Evolutionary conservation across 2,797 vertebrate genomes (phyloP).

Genomic region (Sitta carolinensis): DNA sequence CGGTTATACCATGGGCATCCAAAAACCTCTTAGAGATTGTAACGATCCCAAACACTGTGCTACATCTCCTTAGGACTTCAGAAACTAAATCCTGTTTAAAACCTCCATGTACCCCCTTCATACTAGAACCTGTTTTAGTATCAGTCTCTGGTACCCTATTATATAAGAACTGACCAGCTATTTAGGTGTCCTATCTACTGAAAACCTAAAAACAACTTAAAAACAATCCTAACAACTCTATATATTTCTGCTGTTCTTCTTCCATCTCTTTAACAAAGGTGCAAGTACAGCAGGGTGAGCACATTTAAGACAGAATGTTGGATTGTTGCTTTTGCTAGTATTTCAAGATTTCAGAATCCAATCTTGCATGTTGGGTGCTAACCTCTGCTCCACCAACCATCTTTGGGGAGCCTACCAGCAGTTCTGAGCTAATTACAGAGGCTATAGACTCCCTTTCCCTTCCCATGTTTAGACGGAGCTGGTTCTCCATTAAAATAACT

Average conservation of each 20-base stretch:
- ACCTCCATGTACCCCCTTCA: not conserved
- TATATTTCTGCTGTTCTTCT: not conserved
- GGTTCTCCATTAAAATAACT: not conserved
- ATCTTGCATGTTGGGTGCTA: not conserved
- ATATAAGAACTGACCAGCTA: not conserved
- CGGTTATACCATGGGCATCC: slow-evolving; percentile 66
- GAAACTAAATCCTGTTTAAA: slow-evolving; percentile 63
- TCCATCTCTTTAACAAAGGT: not conserved
- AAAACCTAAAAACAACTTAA: not conserved
- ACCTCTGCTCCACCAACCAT: not conserved
- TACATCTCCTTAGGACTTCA: slow-evolving; percentile 61
- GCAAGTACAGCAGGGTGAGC: accelerated
- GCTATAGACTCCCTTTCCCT: not conserved
- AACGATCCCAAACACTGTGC: slow-evolving; percentile 76
- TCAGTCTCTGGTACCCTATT: not conserved
- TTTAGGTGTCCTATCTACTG: not conserved
- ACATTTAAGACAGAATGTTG: not conserved
- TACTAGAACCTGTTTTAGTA: not conserved
- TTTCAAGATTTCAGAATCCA: not conserved
- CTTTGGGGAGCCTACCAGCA: not conserved
- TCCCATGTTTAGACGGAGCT: not conserved
- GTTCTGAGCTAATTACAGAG: not conserved
- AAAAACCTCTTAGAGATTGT: slow-evolving; percentile 75
- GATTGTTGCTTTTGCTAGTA: not conserved
- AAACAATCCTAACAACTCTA: not conserved